These are phyloP conservation scores for Muricea muricata DNA, from an alignment of 92 coral and sea anemone genomes.

Conservation along the genomic window DNA sequence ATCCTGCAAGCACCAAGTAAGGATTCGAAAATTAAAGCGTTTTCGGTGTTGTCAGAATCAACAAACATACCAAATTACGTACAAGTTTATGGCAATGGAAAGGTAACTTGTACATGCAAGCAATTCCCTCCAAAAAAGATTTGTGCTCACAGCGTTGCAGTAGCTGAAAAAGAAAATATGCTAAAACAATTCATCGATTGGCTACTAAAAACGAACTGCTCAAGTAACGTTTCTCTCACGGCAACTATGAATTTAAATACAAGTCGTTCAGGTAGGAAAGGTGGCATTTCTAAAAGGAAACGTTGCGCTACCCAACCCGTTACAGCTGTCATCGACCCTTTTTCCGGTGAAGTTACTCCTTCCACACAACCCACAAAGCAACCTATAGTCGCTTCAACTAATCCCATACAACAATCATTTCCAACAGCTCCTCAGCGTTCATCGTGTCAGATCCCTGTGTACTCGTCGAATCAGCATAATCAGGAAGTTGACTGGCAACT, in stretches of 20 bases:
- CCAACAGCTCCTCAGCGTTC: background rate
- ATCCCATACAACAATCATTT: background rate
- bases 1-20: constrained; percentile 34
- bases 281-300: constrained; percentile 28
- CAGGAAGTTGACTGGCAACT: too few relatives aligned
- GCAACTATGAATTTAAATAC: constrained; percentile 26
- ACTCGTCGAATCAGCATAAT: too few relatives aligned
- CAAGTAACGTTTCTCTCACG: constrained; percentile 7
- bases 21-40: constrained; percentile 3
- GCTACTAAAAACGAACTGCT: constrained; percentile 1
- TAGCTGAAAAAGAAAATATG: constrained; percentile 3
- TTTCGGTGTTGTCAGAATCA: constrained; percentile 27
- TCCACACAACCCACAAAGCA: background rate
- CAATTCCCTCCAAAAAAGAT: constrained; percentile 28
- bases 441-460: background rate
- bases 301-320: background rate
- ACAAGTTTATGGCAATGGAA: background rate
- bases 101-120: constrained; percentile 28
- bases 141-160: constrained; percentile 38
- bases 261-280: constrained; percentile 38
- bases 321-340: constrained; percentile 10
- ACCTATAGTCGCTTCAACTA: background rate
- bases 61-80: constrained; percentile 22
- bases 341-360: background rate
- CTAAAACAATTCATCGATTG: background rate